A percentile compares a stretch with the other conserved stretches of the same genome.
Evolutionary conservation across 2,888 invertebrate genomes (phyloP).

Genomic region (Harpalus rubripes): DNA sequence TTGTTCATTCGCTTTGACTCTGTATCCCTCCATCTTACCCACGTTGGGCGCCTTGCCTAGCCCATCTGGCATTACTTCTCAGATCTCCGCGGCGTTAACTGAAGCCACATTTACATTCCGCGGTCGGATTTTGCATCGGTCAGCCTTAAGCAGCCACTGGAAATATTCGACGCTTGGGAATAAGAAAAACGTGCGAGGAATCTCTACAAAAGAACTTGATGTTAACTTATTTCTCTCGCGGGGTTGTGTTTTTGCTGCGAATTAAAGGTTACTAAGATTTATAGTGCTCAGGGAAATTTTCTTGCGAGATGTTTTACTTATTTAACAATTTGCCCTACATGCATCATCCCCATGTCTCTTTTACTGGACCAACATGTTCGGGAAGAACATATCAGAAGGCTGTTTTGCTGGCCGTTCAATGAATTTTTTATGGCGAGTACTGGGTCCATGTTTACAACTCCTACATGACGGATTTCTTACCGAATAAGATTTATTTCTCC

Average conservation of each 20-base stretch:
- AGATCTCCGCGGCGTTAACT: slow-evolving; percentile 67
- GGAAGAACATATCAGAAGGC: background rate
- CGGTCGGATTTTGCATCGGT: slow-evolving; percentile 69
- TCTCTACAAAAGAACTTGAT: slow-evolving; percentile 67
- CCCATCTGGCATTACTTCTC: slow-evolving; percentile 68
- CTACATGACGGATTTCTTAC: slow-evolving; percentile 24
- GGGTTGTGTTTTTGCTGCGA: slow-evolving; percentile 58
- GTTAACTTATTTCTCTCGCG: slow-evolving; percentile 64
- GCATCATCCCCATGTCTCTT: slow-evolving; percentile 19
- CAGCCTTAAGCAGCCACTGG: slow-evolving; percentile 70
- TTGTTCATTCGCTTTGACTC: slow-evolving; percentile 34
- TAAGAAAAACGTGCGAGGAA: slow-evolving; percentile 72
- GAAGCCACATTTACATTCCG: slow-evolving; percentile 71
- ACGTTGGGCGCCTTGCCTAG: slow-evolving; percentile 32
- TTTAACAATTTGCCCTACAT: slow-evolving; percentile 54
- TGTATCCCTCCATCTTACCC: slow-evolving; percentile 19
- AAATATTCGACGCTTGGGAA: slow-evolving; percentile 71
- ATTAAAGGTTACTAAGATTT: slow-evolving; percentile 65
- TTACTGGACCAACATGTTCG: slow-evolving; percentile 15
- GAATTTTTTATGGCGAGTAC: slow-evolving; percentile 17
- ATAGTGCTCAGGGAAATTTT: slow-evolving; percentile 58
- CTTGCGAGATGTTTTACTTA: slow-evolving; percentile 58
- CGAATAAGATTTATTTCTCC: background rate
- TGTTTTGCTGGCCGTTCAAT: slow-evolving; percentile 31
- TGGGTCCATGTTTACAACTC: slow-evolving; percentile 21